These are phyloP conservation scores for Austrolebias charrua DNA, from an alignment of 2,797 vertebrate genomes.

Conservation along the genomic window DNA sequence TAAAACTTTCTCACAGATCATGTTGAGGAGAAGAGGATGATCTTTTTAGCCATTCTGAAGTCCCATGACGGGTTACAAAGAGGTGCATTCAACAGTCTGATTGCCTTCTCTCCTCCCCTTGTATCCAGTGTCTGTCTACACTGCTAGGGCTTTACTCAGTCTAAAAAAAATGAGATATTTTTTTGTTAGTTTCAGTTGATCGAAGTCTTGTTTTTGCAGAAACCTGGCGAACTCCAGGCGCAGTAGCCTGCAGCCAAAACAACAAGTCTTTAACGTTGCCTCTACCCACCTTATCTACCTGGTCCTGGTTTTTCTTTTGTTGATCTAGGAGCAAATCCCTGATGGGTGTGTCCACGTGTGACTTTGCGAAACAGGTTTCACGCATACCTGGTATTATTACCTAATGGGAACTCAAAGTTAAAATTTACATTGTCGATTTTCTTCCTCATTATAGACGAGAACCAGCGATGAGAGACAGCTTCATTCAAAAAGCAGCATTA, in stretches of 20 bases:
- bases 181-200: not conserved
- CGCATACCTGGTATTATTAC: constrained; percentile 55
- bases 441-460: not conserved
- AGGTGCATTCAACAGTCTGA: constrained; percentile 68
- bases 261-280: not conserved
- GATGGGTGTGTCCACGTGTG: constrained; percentile 59
- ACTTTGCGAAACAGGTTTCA: constrained; percentile 76
- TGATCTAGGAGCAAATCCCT: constrained; percentile 42
- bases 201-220: not conserved
- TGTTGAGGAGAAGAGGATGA: constrained; percentile 64
- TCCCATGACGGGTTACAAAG: constrained; percentile 79
- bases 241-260: constrained; percentile 5
- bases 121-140: constrained; percentile 70
- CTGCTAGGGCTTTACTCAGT: constrained; percentile 16
- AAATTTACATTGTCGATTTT: constrained; percentile 5
- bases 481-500: not conserved
- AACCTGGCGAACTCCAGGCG: constrained; percentile 24
- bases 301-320: constrained; percentile 37
- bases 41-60: constrained; percentile 67
- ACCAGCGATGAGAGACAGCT: constrained; percentile 1
- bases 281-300: not conserved
- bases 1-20: constrained; percentile 43
- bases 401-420: constrained; percentile 15
- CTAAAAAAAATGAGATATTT: no score
- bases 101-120: constrained; percentile 14